These are phyloP conservation scores for Melanotaenia maccullochi DNA, from an alignment of 2,797 vertebrate species.

Conservation along the genomic window DNA sequence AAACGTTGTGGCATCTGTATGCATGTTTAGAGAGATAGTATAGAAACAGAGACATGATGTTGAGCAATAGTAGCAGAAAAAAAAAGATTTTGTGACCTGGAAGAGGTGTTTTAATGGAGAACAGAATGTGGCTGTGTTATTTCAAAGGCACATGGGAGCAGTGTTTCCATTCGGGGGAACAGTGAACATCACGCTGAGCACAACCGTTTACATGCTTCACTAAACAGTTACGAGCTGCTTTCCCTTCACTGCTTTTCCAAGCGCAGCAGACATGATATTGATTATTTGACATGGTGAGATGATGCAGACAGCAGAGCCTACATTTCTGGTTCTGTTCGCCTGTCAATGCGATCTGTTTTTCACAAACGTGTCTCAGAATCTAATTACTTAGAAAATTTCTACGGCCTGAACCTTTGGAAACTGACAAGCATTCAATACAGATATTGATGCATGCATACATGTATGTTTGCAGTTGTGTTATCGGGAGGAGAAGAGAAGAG, in stretches of 20 bases:
- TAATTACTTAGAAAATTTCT: conserved; percentile 47
- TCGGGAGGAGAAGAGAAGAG: background rate
- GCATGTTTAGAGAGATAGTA: conserved; percentile 1
- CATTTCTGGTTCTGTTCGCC: background rate
- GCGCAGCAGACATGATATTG: conserved; percentile 36
- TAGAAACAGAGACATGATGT: conserved; percentile 1
- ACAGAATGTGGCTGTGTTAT: conserved; percentile 15
- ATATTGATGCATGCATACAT: conserved; percentile 40
- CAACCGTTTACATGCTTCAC: conserved; percentile 45
- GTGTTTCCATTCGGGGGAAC: conserved; percentile 36
- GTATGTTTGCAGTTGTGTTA: conserved; percentile 24
- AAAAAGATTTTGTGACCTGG: conserved; percentile 39
- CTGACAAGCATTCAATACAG: conserved; percentile 33
- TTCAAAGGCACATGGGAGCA: conserved; percentile 37
- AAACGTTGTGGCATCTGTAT: background rate
- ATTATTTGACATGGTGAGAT: conserved; percentile 25
- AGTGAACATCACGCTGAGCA: conserved; percentile 8
- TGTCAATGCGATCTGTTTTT: conserved; percentile 41
- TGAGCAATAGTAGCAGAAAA: conserved; percentile 37
- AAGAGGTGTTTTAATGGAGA: conserved; percentile 42
- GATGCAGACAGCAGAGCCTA: conserved; percentile 37
- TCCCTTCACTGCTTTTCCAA: conserved; percentile 9
- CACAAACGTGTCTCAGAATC: conserved; percentile 16
- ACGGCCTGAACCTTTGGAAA: conserved; percentile 7
- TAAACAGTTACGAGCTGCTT: conserved; percentile 10